Evolutionary conservation across 2,888 invertebrate genomes (phyloP).

Genomic region (Colletes collaris): DNA sequence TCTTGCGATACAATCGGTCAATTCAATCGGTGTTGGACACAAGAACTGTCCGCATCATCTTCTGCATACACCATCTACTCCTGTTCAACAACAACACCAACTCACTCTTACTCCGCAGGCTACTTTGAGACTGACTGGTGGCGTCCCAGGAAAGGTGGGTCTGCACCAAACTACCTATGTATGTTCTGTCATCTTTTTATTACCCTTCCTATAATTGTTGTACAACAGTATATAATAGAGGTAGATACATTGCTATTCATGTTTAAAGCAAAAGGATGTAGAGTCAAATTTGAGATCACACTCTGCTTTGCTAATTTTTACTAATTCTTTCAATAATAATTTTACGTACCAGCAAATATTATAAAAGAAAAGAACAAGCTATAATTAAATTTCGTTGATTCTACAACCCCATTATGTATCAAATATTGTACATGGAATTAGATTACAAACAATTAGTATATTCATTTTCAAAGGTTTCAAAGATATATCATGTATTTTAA

Average conservation of each 20-base stretch:
- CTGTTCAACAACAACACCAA: constrained; percentile 83
- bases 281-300: constrained; percentile 59
- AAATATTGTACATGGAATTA: constrained; percentile 59
- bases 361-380: constrained; percentile 13
- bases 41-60: constrained; percentile 88
- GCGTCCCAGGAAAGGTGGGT: constrained; percentile 98
- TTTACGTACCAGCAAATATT: constrained; percentile 17
- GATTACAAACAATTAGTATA: neutral
- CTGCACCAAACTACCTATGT: constrained; percentile 83
- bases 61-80: constrained; percentile 87
- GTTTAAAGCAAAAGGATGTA: constrained; percentile 55
- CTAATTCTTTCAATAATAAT: constrained; percentile 27
- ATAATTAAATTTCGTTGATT: constrained; percentile 38
- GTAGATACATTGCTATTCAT: constrained; percentile 66
- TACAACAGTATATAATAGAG: constrained; percentile 69
- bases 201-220: constrained; percentile 73
- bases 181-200: constrained; percentile 82
- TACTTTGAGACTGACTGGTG: constrained; percentile 98
- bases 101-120: constrained; percentile 91
- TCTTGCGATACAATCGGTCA: constrained; percentile 77
- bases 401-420: constrained; percentile 43
- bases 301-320: constrained; percentile 41
- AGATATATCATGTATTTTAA: neutral
- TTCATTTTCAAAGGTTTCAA: neutral
- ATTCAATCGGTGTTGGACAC: constrained; percentile 81